Evolutionary conservation across 2,888 invertebrate species (phyloP).

Genomic region (Micoletzkya japonica): DNA sequence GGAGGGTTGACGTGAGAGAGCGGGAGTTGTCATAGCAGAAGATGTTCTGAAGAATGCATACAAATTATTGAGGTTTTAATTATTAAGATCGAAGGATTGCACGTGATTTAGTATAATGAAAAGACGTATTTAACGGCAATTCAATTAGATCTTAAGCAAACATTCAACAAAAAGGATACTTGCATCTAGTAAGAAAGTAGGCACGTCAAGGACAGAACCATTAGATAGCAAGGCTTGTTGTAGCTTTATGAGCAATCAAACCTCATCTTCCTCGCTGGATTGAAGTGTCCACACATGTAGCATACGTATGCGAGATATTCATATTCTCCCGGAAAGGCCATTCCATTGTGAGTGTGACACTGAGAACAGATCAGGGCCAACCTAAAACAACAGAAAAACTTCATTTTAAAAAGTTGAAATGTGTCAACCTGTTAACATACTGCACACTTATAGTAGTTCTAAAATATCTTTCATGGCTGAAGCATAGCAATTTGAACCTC

Average conservation of each 20-base stretch:
- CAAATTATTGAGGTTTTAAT: not conserved
- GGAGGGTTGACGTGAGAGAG: constrained; percentile 9
- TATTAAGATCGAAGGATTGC: not conserved
- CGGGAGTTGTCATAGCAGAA: constrained; percentile 24
- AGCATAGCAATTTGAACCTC: no score
- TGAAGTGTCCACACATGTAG: constrained; percentile 51
- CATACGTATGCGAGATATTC: constrained; percentile 79
- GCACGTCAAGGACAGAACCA: no score
- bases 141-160: no score
- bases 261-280: constrained; percentile 43
- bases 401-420: not conserved
- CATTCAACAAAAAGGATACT: no score
- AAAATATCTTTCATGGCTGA: no score
- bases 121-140: no score
- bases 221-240: no score
- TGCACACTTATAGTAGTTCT: no score
- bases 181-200: no score
- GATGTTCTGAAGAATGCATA: not conserved
- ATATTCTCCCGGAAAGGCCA: constrained; percentile 77
- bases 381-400: constrained; percentile 30
- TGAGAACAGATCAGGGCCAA: constrained; percentile 90
- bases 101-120: not conserved
- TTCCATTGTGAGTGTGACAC: constrained; percentile 91
- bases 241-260: no score
- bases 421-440: no score